Conservation (phyloP, 1,140 invertebrate genomes). For the Charaxes varanes region DNA sequence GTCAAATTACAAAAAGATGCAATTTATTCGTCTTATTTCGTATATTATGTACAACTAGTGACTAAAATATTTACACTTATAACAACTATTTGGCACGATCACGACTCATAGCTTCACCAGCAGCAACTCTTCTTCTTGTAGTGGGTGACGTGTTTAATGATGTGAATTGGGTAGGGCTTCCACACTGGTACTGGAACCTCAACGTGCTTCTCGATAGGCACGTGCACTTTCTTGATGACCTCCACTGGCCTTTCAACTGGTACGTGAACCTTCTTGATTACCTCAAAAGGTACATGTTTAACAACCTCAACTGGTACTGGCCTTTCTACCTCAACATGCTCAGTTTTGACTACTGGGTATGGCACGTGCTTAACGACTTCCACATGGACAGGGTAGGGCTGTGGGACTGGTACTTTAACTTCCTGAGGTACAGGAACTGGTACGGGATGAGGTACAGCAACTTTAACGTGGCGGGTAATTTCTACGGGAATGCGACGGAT, state of each 20-base stretch:
- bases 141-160: conserved; percentile 66
- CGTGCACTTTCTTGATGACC: conserved; percentile 63
- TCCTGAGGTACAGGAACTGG: conserved; percentile 59
- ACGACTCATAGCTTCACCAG: conserved; percentile 46
- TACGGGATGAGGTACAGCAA: conserved; percentile 54
- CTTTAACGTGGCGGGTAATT: conserved; percentile 52
- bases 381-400: conserved; percentile 65
- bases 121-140: conserved; percentile 65
- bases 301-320: conserved; percentile 64
- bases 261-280: conserved; percentile 59
- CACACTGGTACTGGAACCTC: conserved; percentile 59
- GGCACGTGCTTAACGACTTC: conserved; percentile 64
- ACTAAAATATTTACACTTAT: conserved; percentile 30
- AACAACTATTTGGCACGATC: conserved; percentile 37
- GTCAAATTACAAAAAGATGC: conserved; percentile 13
- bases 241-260: conserved; percentile 62
- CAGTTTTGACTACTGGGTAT: conserved; percentile 60
- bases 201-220: conserved; percentile 61
- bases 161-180: conserved; percentile 64
- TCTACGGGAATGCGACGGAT: conserved; percentile 55
- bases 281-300: conserved; percentile 52
- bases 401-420: conserved; percentile 60
- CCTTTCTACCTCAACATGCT: conserved; percentile 62
- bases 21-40: conserved; percentile 36
- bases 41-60: conserved; percentile 59